Base-by-base conservation (phyloP, 2,113 vertebrate genomes). In the Tretioscincus oriximinensis region DNA sequence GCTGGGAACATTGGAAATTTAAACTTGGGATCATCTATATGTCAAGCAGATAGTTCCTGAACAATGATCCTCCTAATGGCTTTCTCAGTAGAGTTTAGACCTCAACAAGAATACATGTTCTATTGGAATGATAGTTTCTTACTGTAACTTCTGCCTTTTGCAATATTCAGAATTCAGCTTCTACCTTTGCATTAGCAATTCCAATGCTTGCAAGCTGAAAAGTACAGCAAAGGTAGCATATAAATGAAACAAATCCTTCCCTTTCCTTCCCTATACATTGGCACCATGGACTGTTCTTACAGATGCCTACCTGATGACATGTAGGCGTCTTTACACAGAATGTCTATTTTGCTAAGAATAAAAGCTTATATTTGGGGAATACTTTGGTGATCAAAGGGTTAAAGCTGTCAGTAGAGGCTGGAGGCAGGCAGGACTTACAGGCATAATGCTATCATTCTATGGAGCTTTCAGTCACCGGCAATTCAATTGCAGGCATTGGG, bases 231-330 rank as follows among this genome's bases (percentile, higher is more conserved):
- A 58, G 54, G 18, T 2, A 31, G 79, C 49, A 64, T 31, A 73
- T 1, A 9, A 5, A 26, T 0, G 8, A 21, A 0, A 11, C 4
- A 80, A 26, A 51, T 14, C 0, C 68, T 58, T 69, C 60, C n/a
- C 73, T 84, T 80, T 71, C 1, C 22, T 29, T 84, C 69, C 81
- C 4, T 0, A 0, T 14, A 9, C 0, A 1, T 16, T n/a, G 0
- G 0, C 73, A 16, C 0, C 61, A 9, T 67, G 21, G 0, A 24
- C 72, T 49, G 58, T 1, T 70, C 41, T 29, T 0, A 49, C 65
- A 12, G 60, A 70, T 71, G 14, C 64, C 45, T 3, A 47, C 82
- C 63, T 35, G 71, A 54, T 11, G 1, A 6, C 28, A 67, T 0
- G 11, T 65, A 18, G 0, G 22, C 10, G 35, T 51, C 67, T 79